These are phyloP conservation scores for Mus spretus DNA, from an alignment of 2,797 vertebrate species.

Conservation along the genomic window DNA sequence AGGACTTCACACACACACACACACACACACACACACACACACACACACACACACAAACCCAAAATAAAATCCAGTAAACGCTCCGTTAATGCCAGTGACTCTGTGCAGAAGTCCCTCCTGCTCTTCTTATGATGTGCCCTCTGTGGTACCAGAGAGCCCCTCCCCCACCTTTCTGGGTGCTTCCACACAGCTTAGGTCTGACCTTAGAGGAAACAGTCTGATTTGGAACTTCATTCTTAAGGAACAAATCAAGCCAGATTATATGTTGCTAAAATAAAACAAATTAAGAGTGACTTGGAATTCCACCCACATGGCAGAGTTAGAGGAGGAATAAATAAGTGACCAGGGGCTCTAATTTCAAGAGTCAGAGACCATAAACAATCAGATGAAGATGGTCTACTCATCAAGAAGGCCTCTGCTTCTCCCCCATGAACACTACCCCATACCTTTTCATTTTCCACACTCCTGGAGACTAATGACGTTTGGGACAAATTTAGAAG, in stretches of 20 bases:
- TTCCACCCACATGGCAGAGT: constrained; percentile 69
- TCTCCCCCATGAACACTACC: background rate
- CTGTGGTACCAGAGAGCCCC: constrained; percentile 1
- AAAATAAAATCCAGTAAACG: constrained; percentile 56
- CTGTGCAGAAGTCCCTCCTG: constrained; percentile 48
- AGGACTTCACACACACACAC: background rate
- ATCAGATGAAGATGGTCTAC: constrained; percentile 43
- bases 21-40: too few relatives aligned
- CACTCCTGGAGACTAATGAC: constrained; percentile 50
- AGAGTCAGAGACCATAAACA: constrained; percentile 62
- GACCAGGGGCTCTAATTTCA: constrained; percentile 71
- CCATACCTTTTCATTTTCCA: constrained; percentile 63
- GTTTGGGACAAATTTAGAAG: constrained; percentile 39
- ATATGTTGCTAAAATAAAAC: constrained; percentile 77
- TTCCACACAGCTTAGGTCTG: constrained; percentile 37
- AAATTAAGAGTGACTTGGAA: constrained; percentile 79
- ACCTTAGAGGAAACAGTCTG: constrained; percentile 50
- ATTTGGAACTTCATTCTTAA: constrained; percentile 71
- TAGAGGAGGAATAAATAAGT: constrained; percentile 73
- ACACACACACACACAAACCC: too few relatives aligned
- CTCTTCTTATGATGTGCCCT: background rate
- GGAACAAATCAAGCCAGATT: constrained; percentile 72
- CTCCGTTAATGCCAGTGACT: constrained; percentile 33
- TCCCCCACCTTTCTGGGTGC: constrained; percentile 1
- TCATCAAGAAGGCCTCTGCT: constrained; percentile 6